A percentile compares a stretch with the other conserved stretches of the same genome.
phyloP scores from a whole-genome alignment of 1,140 invertebrate genomes.

The Leptinotarsa lineolata region DNA sequence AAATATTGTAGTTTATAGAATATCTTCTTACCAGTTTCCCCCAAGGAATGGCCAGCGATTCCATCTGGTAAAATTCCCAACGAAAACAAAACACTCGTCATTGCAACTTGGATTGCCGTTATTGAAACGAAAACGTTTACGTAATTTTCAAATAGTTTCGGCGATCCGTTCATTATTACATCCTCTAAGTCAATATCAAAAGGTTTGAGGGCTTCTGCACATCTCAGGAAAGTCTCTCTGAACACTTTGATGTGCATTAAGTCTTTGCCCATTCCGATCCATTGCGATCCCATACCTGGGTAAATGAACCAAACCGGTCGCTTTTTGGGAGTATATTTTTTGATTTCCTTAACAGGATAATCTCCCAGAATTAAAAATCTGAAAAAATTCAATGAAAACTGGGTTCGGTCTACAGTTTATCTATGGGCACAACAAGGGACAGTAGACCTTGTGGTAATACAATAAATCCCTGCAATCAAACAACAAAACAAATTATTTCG shows the following conservation, averaged over 20 bases:
- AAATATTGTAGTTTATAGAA: not conserved
- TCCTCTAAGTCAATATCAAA: constrained; percentile 78
- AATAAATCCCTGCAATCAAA: too few species aligned
- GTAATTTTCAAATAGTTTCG: constrained; percentile 77
- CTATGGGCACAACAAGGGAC: too few species aligned
- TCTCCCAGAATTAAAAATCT: not conserved
- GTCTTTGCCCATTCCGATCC: constrained; percentile 88
- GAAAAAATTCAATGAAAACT: not conserved
- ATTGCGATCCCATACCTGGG: constrained; percentile 96
- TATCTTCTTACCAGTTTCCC: constrained; percentile 64
- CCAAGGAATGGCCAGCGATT: constrained; percentile 92
- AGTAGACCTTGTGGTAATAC: too few species aligned
- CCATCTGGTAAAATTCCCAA: constrained; percentile 84
- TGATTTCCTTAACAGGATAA: constrained; percentile 26
- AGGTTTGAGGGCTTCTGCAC: constrained; percentile 72
- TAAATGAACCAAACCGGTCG: constrained; percentile 91
- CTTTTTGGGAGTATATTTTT: constrained; percentile 57
- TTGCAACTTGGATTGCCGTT: constrained; percentile 87
- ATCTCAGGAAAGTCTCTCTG: constrained; percentile 72
- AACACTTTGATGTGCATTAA: constrained; percentile 82
- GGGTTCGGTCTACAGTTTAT: too few species aligned
- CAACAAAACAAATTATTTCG: not conserved
- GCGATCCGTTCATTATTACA: constrained; percentile 73
- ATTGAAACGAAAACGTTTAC: constrained; percentile 88
- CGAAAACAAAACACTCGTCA: constrained; percentile 78